Base-by-base conservation (phyloP, 2,797 vertebrate species). In the Paratrypauchen microcephalus region DNA sequence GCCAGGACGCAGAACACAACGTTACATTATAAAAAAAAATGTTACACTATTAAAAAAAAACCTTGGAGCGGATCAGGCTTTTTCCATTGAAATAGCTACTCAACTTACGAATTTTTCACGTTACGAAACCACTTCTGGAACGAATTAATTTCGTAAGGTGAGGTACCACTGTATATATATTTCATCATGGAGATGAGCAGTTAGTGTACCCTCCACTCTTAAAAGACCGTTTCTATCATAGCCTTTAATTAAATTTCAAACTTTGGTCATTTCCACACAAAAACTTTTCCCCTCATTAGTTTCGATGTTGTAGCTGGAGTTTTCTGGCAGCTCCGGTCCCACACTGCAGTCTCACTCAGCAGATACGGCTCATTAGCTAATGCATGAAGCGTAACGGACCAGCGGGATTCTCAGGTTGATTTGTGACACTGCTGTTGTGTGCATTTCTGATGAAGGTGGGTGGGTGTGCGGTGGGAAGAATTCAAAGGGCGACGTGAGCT, bases 321-420 rank as follows among this genome's bases (percentile, higher is more conserved):
- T 52, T 28, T 18, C 39, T 56, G 74, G 60, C 21, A 21, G 60
- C 77, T 73, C 47, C 58, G 67, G 78, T 71, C 55, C 69, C 56
- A 74, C 61, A 48, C 52, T 74, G 72, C 74, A 73, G 72, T 80
- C 79, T 69, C 36, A 68, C 82, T 83, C 85, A 74, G 80, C 82
- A 79, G 77, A 84, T 83, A 6, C 39, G 52, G 68, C 77, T 85
- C 76, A 83, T 87, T 73, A 87, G 73, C 78, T 87, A 80, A 89
- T 85, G 85, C 72, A 68, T 5, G 48, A 66, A 69, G 55, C 41
- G 0, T 66, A 82, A 72, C 23, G 21, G 41, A 15, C 13, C 73
- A 72, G 64, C 70, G 60, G 74, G 70, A 47, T 61, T 79, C 86
- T 88, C 77, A 81, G 84, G 84, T 80, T 70, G 75, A 84, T 82